Conservation (phyloP, 2,113 vertebrate species). For the Oryzias curvinotus region DNA sequence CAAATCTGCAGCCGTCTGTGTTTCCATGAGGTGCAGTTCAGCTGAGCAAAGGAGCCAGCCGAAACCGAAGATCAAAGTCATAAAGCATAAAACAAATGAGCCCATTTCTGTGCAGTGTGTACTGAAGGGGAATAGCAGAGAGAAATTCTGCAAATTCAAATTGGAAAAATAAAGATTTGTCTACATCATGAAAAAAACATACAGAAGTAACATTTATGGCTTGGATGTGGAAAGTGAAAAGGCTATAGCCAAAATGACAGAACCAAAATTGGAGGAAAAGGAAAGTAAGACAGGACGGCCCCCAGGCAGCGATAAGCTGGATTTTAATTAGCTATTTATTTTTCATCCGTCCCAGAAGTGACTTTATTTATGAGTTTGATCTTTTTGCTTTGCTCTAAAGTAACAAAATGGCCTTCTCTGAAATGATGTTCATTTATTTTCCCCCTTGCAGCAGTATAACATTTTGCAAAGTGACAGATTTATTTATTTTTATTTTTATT, state of each 20-base stretch:
- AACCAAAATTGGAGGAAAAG: slow-evolving; percentile 31
- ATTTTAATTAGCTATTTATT: slow-evolving; percentile 81
- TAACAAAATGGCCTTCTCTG: slow-evolving; percentile 40
- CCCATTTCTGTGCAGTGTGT: slow-evolving; percentile 10
- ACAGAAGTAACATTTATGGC: slow-evolving; percentile 44
- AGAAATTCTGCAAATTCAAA: slow-evolving; percentile 2
- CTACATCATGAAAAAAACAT: slow-evolving; percentile 55
- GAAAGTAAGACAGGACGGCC: slow-evolving; percentile 13
- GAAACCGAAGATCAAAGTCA: slow-evolving; percentile 25
- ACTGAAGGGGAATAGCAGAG: slow-evolving; percentile 23
- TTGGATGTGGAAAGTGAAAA: slow-evolving; percentile 61
- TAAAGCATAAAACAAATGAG: slow-evolving; percentile 22
- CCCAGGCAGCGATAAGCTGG: slow-evolving; percentile 25
- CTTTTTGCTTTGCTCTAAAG: slow-evolving; percentile 62
- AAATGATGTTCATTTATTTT: slow-evolving; percentile 45
- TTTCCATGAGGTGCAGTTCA: slow-evolving; percentile 28
- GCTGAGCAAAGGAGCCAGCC: slow-evolving; percentile 17
- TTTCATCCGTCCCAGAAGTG: slow-evolving; percentile 73
- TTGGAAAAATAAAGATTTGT: slow-evolving; percentile 13
- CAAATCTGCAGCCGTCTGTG: slow-evolving; percentile 33
- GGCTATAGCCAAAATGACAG: slow-evolving; percentile 23
- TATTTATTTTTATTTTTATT: no score
- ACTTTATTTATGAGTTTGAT: slow-evolving; percentile 80
- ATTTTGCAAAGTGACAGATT: slow-evolving; percentile 21
- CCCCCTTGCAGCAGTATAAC: slow-evolving; percentile 2